phyloP scores from a whole-genome alignment of 1,140 invertebrate species.

The Cephus cinctus region DNA sequence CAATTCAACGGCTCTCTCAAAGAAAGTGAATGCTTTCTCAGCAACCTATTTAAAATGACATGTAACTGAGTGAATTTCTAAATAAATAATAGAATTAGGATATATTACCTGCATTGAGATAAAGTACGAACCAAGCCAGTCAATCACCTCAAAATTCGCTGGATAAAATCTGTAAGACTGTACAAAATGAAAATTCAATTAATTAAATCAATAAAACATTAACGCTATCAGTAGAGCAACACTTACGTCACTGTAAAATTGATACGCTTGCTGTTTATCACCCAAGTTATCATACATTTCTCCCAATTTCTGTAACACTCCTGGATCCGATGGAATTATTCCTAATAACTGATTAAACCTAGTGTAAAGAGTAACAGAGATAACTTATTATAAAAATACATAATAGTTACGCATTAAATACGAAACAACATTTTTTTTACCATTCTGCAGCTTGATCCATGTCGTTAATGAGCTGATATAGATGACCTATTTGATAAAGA shows the following conservation, averaged over 20 bases:
- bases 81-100: background rate
- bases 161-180: constrained; percentile 88
- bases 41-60: constrained; percentile 51
- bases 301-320: constrained; percentile 78
- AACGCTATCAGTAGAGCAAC: constrained; percentile 8
- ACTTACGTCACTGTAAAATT: constrained; percentile 86
- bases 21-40: constrained; percentile 87
- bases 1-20: constrained; percentile 84
- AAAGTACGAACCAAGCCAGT: constrained; percentile 91
- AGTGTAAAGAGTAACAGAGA: constrained; percentile 7
- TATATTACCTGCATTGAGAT: constrained; percentile 76
- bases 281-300: constrained; percentile 82
- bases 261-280: constrained; percentile 90
- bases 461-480: constrained; percentile 76
- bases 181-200: constrained; percentile 22
- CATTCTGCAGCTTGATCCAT: constrained; percentile 77
- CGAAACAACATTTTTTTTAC: constrained; percentile 34
- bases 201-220: constrained; percentile 14
- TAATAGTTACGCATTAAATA: too few species aligned
- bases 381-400: background rate
- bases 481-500: constrained; percentile 80
- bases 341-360: constrained; percentile 85
- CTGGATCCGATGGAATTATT: constrained; percentile 81
- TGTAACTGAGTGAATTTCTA: background rate
- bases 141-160: constrained; percentile 84